Evolutionary conservation across 2,797 vertebrate genomes (phyloP).

Genomic region (Florisuga fusca): DNA sequence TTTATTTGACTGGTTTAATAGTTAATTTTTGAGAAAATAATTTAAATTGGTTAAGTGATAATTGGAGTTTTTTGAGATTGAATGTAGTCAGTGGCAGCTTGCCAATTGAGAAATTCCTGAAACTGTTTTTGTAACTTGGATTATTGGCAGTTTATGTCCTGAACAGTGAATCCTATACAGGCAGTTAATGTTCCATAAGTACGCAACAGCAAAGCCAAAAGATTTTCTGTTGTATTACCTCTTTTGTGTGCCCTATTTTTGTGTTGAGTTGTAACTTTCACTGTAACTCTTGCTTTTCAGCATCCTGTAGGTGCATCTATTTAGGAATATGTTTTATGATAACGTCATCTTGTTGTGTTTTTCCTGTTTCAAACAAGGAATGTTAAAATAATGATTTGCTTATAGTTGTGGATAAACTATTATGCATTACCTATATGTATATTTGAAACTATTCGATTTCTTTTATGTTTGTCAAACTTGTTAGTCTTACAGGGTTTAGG

Average conservation of each 20-base stretch:
- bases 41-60: background rate
- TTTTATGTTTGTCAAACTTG: conserved; percentile 3
- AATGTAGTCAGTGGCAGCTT: background rate
- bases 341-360: background rate
- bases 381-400: background rate
- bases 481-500: background rate
- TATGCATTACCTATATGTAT: background rate
- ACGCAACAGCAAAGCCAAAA: background rate
- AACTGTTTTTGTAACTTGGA: background rate
- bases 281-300: background rate
- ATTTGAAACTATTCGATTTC: background rate
- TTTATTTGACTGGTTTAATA: conserved; percentile 1
- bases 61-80: background rate
- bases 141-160: background rate
- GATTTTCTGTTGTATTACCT: background rate
- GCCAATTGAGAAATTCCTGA: background rate
- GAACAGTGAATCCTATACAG: background rate
- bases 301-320: background rate
- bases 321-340: background rate
- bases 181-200: background rate
- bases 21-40: background rate
- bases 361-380: background rate
- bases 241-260: background rate
- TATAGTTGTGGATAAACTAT: background rate
- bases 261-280: background rate